These are phyloP conservation scores for Lasioglossum baleicum DNA, from an alignment of 1,140 invertebrate species.

Conservation along the genomic window DNA sequence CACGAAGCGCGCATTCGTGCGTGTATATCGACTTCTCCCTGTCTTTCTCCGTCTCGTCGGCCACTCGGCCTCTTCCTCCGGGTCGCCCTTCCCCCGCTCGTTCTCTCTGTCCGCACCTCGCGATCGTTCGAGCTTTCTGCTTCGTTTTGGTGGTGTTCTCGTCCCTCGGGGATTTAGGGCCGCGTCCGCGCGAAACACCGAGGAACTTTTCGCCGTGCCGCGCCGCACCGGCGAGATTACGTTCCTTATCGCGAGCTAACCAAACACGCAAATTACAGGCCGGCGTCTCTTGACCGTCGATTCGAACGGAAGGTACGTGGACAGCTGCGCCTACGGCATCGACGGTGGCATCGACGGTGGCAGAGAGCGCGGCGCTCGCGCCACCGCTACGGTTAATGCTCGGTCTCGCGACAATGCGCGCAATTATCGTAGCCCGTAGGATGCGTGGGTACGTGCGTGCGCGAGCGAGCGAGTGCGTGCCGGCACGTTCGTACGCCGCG, in stretches of 20 bases:
- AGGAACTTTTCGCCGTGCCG: constrained; percentile 33
- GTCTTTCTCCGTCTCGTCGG: not conserved
- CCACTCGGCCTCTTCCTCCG: constrained; percentile 9
- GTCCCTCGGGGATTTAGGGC: constrained; percentile 49
- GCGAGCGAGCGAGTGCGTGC: constrained; percentile 31
- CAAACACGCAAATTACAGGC: constrained; percentile 1
- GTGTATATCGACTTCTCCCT: constrained; percentile 43
- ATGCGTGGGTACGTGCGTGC: constrained; percentile 46
- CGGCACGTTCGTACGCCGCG: constrained; percentile 60
- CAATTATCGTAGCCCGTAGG: constrained; percentile 63
- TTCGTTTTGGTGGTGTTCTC: constrained; percentile 34
- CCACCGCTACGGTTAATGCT: constrained; percentile 55
- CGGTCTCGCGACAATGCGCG: constrained; percentile 57
- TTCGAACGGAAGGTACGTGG: too few relatives aligned
- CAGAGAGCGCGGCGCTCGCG: too few relatives aligned
- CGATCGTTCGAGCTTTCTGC: constrained; percentile 12
- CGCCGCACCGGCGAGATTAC: not conserved
- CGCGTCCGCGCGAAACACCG: constrained; percentile 32
- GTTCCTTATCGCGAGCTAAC: not conserved
- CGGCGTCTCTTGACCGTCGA: not conserved
- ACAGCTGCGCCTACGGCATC: not conserved
- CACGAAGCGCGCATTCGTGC: constrained; percentile 62
- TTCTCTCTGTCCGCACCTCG: constrained; percentile 13
- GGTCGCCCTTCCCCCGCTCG: constrained; percentile 8
- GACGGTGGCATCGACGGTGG: not conserved